Base-by-base conservation (phyloP, 2,888 invertebrate genomes). In the Sarcophaga subvicina region DNA sequence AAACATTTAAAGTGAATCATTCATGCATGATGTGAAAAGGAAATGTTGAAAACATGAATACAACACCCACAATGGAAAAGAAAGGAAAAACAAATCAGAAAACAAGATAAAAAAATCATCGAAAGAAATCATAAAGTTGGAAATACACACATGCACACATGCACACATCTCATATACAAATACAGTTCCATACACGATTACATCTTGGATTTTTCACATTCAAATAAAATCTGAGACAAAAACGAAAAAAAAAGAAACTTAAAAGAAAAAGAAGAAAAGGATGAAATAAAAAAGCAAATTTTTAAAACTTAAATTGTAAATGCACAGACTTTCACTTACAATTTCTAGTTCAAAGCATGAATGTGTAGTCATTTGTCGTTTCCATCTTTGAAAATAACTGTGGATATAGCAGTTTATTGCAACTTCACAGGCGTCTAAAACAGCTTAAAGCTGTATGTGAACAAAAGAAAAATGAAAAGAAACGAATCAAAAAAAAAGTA, bases 381-480 rank as follows among this genome's bases (percentile, higher is more conserved):
- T 37, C 37, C 37, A 2, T 37, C 37, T 37, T 37, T 37, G 37
- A 37, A 8, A 37, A 37, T 37, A 10, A 37, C 1, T 37, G 37
- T 37, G 37, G 37, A 37, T 37, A 37, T 8, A 37, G 8, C 37
- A 37, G 37, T 37, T 37, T 63, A 37, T 67, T 62, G 20, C 49
- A 64, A 14, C 75, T 75, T 14, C 64, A 70, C 66, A 75, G 63
- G 25, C 72, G 78, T 83, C 72, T 78, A 10, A 54, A 73, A 70
- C 54, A 25, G 78, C 73, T 62, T 85, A 22, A 45, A 81, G 66
- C 54, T 66, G 14, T 37, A 37, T 37, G 37, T 1, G 37, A 37
- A 37, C 37, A 37, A 8, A 37, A 37, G 0, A 37, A 37, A 37
- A 10, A 37, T 2, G 8, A 37, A 8, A 1, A 8, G 8, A 10